phyloP scores from a whole-genome alignment of 53 echinoderm and acorn worm genomes.

The Paracentrotus lividus region DNA sequence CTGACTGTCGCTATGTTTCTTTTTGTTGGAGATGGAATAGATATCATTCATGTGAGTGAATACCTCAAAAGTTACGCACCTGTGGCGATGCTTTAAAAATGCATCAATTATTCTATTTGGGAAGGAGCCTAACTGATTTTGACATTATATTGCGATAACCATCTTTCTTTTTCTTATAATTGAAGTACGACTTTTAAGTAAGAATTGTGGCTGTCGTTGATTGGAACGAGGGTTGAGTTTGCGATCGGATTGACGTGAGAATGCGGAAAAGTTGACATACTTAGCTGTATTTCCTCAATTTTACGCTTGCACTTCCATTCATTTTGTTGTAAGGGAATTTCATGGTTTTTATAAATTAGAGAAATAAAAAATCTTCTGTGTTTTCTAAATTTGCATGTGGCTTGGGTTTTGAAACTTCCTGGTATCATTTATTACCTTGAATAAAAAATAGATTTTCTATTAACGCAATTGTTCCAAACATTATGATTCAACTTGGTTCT shows the following conservation, averaged over 20 bases:
- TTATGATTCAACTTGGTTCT: too few species aligned
- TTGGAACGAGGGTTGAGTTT: neutral
- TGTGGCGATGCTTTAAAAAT: constrained; percentile 17
- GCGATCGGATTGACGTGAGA: neutral
- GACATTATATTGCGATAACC: constrained; percentile 33
- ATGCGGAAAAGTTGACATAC: neutral
- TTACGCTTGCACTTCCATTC: too few species aligned
- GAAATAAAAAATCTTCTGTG: too few species aligned
- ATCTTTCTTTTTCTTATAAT: neutral
- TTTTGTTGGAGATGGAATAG: constrained; percentile 9
- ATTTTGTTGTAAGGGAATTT: neutral
- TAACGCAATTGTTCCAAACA: too few species aligned
- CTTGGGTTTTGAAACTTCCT: too few species aligned
- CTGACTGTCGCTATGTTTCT: constrained; percentile 6
- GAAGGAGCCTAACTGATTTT: constrained; percentile 15
- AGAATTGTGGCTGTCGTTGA: neutral
- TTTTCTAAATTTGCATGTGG: too few species aligned
- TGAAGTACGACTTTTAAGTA: neutral
- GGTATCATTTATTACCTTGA: too few species aligned
- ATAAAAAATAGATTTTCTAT: too few species aligned
- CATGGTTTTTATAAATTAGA: too few species aligned
- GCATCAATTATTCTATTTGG: constrained; percentile 52
- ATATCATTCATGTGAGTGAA: constrained; percentile 43
- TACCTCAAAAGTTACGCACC: constrained; percentile 32
- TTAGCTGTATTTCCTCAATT: neutral